These are phyloP conservation scores for Ophioninae sp. DNA, from an alignment of 2,888 invertebrate genomes.

Conservation along the genomic window DNA sequence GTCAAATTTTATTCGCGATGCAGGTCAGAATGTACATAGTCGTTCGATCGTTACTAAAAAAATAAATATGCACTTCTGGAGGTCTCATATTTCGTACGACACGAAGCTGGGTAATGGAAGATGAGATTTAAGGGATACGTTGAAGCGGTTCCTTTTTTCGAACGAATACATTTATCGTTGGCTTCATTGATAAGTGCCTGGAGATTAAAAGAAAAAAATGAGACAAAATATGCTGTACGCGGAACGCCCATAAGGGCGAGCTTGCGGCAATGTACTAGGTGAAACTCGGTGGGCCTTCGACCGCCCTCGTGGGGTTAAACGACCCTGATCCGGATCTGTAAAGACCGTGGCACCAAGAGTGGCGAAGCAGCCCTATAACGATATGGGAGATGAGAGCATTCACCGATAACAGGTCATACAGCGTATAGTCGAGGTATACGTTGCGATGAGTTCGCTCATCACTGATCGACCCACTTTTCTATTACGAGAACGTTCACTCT, in stretches of 20 bases:
- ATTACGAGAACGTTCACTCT: conserved; percentile 51
- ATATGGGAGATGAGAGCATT: conserved; percentile 54
- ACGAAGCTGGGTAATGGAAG: neutral
- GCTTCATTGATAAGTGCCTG: conserved; percentile 7
- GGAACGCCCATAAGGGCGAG: conserved; percentile 21
- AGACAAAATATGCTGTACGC: conserved; percentile 17
- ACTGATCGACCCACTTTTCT: conserved; percentile 63
- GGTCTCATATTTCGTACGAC: neutral
- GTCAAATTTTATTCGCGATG: neutral
- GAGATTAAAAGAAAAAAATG: neutral
- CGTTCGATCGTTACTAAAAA: neutral
- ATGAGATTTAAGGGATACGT: neutral
- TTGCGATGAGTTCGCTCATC: conserved; percentile 47
- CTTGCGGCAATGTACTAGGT: conserved; percentile 34
- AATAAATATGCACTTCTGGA: neutral
- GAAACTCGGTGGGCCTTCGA: conserved; percentile 41
- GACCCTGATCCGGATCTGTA: conserved; percentile 61
- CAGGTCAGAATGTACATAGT: neutral
- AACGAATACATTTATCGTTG: neutral
- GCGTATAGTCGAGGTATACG: conserved; percentile 28
- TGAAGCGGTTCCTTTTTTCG: neutral
- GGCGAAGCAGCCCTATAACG: conserved; percentile 37
- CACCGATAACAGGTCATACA: conserved; percentile 52
- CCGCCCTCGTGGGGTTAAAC: conserved; percentile 46
- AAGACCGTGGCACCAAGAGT: conserved; percentile 53